Evolutionary conservation across 2,113 vertebrate genomes (phyloP).

Genomic region (Callocephalon fimbriatum): DNA sequence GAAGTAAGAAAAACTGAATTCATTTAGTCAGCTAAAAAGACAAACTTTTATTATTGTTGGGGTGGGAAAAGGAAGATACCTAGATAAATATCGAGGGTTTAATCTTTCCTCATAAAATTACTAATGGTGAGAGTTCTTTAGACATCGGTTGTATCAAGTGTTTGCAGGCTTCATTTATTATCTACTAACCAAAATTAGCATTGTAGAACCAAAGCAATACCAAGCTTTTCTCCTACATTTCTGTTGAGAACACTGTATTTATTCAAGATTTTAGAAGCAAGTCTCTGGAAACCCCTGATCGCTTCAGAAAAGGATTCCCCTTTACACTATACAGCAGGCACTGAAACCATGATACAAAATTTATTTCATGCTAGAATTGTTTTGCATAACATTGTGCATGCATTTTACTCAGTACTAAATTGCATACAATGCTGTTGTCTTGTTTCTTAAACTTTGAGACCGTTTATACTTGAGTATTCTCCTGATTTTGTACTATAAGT

Average conservation of each 20-base stretch:
- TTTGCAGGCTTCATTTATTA: constrained; percentile 78
- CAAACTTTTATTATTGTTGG: constrained; percentile 79
- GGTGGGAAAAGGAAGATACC: constrained; percentile 63
- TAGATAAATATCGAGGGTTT: constrained; percentile 55
- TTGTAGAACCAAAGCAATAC: constrained; percentile 82
- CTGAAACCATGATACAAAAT: constrained; percentile 92
- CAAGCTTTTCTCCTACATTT: constrained; percentile 80
- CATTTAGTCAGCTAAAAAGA: constrained; percentile 80
- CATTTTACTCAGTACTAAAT: constrained; percentile 91
- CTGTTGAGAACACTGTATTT: constrained; percentile 82
- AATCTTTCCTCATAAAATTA: constrained; percentile 75
- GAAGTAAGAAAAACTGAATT: constrained; percentile 77
- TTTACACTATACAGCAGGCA: constrained; percentile 84
- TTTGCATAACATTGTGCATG: constrained; percentile 99
- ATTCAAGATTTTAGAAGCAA: constrained; percentile 79
- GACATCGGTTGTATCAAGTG: constrained; percentile 76
- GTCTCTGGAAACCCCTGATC: constrained; percentile 78
- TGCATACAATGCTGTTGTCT: constrained; percentile 82
- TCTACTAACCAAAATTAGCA: constrained; percentile 69
- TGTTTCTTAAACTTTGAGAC: constrained; percentile 82
- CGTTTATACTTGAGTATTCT: constrained; percentile 74
- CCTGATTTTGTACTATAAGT: constrained; percentile 76
- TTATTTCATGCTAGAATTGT: constrained; percentile 99
- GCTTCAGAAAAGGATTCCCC: constrained; percentile 83
- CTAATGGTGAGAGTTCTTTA: constrained; percentile 73